Evolutionary conservation across 1,140 invertebrate genomes (phyloP), one percentile per base, ranked within the genome.

Genomic region (Neoseiulus cucumeris): DNA sequence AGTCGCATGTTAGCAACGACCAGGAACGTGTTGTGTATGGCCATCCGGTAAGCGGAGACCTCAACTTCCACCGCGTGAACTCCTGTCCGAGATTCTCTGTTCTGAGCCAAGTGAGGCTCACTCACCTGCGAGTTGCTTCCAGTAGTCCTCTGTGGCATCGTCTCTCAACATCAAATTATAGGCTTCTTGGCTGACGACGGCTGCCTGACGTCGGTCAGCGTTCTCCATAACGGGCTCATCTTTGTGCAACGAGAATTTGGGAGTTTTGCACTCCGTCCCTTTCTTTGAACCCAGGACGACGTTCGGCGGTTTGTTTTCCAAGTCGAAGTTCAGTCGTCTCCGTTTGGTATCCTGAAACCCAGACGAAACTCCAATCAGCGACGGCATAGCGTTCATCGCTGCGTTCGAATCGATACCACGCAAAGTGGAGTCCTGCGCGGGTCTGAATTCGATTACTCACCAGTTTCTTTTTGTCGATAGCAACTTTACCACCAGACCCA

Each of bases 331-430:
- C 25, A 59, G 22, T 9, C 51, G 51, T 29, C 51, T 25, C 6
- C 51, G 17, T 59, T 59, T 59, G 17, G 51, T 59, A 59, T 59
- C 51, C 51, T 59, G 51, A 33, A 59, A 59, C 22, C 14, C 51
- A 9, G 51, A 29, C 1, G 22, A 59, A 14, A 59, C 22, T 20
- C 14, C 18, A 47, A 47, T 20, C 7, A n/a, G n/a, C 45, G 4
- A 47, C 14, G 28, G 4, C 18, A 28, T 44, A n/a, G 42, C 12
- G 42, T 12, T n/a, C n/a, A n/a, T 12, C 12, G n/a, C n/a, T 44
- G 42, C 42, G 12, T 12, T 12, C 12, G 42, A 44, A 44, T n/a
- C n/a, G 42, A 12, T 44, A 44, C 42, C n/a, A 44, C 42, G 45
- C 4, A 47, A 47, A 14, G 4, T 22, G 4, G 7, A 5, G 14